Conservation (phyloP, 2,888 invertebrate genomes). For the Heliconius hortense region DNA sequence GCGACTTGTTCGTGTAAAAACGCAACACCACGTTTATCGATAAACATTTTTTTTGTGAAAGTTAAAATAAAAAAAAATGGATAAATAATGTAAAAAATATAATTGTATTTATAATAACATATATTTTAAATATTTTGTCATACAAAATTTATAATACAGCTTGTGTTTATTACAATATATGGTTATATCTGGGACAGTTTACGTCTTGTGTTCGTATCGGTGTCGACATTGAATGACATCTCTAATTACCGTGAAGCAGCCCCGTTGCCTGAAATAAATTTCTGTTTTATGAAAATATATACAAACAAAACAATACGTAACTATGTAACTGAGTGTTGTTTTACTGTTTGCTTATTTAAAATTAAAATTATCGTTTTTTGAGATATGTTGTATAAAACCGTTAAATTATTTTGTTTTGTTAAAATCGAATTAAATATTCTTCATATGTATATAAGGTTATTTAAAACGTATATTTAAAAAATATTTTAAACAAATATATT, state of each 20-base stretch:
- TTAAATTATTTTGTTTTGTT: not conserved
- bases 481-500: too few relatives aligned
- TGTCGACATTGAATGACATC: slow-evolving; percentile 50
- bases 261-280: slow-evolving; percentile 46
- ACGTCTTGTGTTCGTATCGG: slow-evolving; percentile 34
- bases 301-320: slow-evolving; percentile 3
- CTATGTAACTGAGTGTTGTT: not conserved
- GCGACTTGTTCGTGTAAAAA: too few relatives aligned
- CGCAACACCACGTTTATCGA: too few relatives aligned
- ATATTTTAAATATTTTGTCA: not conserved
- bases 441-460: too few relatives aligned
- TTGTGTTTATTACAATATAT: not conserved
- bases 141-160: not conserved
- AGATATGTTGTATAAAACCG: not conserved
- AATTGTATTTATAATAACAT: not conserved
- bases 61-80: too few relatives aligned
- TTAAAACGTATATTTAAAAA: too few relatives aligned
- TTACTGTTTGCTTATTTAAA: not conserved
- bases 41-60: too few relatives aligned
- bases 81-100: not conserved
- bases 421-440: too few relatives aligned
- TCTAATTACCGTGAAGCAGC: slow-evolving; percentile 58
- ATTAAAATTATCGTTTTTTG: not conserved
- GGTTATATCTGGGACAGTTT: slow-evolving; percentile 28
- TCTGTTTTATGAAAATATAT: slow-evolving; percentile 30